Conservation (phyloP, 2,113 vertebrate genomes). For the Serilophus lunatus region DNA sequence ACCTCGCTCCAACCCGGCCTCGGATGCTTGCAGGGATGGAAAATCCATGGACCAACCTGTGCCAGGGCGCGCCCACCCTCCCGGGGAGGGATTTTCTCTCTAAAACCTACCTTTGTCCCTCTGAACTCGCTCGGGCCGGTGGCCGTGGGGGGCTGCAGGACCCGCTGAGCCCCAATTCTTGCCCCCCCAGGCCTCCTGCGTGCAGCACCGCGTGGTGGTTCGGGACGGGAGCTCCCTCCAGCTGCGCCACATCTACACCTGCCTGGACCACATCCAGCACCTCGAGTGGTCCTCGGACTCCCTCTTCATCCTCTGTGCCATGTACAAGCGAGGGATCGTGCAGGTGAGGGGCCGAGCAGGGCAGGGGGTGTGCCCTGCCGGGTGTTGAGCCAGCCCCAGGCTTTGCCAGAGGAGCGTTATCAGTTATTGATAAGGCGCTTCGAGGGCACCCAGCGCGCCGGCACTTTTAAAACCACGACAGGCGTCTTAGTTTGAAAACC, state of each 20-base stretch:
- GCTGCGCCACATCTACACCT: conserved; percentile 87
- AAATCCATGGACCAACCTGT: neutral
- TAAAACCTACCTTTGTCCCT: neutral
- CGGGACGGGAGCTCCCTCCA: conserved; percentile 83
- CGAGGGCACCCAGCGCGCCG: neutral
- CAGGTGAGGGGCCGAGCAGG: conserved; percentile 73
- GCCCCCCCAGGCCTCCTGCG: conserved; percentile 82
- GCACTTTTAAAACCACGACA: neutral
- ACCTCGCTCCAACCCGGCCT: neutral
- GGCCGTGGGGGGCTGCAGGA: no score
- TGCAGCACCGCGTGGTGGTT: conserved; percentile 89
- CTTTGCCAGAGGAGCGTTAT: neutral
- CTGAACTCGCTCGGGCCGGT: no score
- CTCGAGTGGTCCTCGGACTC: conserved; percentile 95
- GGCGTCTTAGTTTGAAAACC: neutral
- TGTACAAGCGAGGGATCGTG: conserved; percentile 92
- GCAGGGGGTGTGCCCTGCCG: fast-evolving
- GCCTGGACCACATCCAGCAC: conserved; percentile 89
- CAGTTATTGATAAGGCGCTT: no score
- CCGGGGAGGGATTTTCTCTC: neutral
- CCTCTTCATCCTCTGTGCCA: conserved; percentile 90
- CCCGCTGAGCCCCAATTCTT: neutral
- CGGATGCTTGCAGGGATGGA: neutral
- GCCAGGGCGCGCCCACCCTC: no score
- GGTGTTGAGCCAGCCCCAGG: neutral